These are phyloP conservation scores for Cranoglanis bouderius DNA, from an alignment of 2,113 vertebrate species.

Conservation along the genomic window DNA sequence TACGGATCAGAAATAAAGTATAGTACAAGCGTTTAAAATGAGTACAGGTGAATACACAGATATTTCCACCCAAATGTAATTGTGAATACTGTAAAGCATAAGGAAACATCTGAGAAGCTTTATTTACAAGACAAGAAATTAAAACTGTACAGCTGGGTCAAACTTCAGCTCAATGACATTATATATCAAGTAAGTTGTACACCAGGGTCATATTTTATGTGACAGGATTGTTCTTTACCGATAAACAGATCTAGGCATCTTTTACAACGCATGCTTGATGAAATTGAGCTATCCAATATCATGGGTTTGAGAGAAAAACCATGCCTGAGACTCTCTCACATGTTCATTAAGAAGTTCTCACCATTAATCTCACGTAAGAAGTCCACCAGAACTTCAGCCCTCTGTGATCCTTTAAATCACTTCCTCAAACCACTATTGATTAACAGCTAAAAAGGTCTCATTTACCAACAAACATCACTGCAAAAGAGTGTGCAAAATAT, in stretches of 20 bases:
- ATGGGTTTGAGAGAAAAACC: background rate
- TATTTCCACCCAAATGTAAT: background rate
- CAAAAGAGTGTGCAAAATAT: no score
- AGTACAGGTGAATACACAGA: conserved; percentile 24
- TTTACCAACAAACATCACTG: no score
- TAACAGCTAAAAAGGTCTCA: no score
- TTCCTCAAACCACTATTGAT: background rate
- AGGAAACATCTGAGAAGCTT: conserved; percentile 1
- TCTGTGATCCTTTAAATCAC: background rate
- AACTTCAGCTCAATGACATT: background rate
- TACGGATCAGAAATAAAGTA: conserved; percentile 9
- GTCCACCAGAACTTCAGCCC: background rate
- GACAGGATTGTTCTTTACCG: background rate
- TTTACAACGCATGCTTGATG: background rate
- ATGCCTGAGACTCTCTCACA: background rate
- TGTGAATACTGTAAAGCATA: background rate
- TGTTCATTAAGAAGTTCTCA: background rate
- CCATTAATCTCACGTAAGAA: no score
- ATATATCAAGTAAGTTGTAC: background rate
- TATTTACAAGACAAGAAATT: background rate
- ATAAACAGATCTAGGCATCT: background rate
- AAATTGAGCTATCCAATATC: background rate
- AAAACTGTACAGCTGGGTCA: conserved; percentile 22
- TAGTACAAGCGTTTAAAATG: conserved; percentile 31
- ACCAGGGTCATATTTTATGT: background rate